These are phyloP conservation scores for Aromia moschata DNA, from an alignment of 2,888 invertebrate species.

Conservation along the genomic window DNA sequence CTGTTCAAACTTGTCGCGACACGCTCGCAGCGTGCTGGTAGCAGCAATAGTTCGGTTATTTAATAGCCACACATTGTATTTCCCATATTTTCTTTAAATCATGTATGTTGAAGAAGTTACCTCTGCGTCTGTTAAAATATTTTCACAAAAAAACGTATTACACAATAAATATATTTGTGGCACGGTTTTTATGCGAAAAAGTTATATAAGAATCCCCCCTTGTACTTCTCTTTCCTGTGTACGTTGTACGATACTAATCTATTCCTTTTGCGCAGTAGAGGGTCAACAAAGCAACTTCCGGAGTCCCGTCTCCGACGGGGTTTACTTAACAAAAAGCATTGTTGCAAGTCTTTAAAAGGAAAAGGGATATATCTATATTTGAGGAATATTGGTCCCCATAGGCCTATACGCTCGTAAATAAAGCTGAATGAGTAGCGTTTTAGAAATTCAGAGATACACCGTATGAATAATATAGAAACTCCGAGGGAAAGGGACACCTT, in stretches of 20 bases:
- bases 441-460: not conserved
- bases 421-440: not conserved
- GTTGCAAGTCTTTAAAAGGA: not conserved
- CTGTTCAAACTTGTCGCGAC: no score
- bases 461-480: not conserved
- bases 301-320: no score
- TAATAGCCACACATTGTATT: no score
- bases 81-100: no score
- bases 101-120: no score
- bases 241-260: not conserved
- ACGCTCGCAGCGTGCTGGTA: no score
- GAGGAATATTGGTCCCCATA: not conserved
- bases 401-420: not conserved
- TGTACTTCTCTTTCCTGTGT: not conserved
- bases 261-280: not conserved
- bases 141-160: no score
- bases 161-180: no score
- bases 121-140: no score
- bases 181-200: no score
- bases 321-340: not conserved
- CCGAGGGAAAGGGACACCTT: not conserved
- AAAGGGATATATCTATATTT: not conserved
- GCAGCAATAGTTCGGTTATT: no score
- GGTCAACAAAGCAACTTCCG: not conserved
- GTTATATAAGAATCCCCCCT: no score